phyloP scores from a whole-genome alignment of 2,888 invertebrate species.

The Drosophila monieri region DNA sequence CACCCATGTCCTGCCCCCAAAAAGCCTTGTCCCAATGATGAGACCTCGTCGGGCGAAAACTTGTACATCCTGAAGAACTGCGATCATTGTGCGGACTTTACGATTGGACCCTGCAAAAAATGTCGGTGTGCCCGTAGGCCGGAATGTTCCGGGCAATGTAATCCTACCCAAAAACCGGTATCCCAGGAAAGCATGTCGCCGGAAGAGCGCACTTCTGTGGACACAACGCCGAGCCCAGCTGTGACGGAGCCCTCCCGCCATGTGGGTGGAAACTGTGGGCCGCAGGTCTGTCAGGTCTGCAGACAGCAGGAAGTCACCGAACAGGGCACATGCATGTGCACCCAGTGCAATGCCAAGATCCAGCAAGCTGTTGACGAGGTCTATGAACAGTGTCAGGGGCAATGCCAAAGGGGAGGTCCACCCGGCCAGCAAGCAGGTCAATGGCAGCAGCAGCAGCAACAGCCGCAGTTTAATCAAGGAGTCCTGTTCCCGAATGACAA shows the following conservation, averaged over 20 bases:
- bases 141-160: background rate
- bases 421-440: background rate
- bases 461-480: background rate
- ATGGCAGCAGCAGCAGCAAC: background rate
- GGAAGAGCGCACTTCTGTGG: background rate
- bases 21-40: slow-evolving; percentile 2
- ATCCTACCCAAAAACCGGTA: background rate
- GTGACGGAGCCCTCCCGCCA: background rate
- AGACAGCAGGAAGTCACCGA: background rate
- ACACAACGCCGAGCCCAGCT: background rate
- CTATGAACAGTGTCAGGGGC: slow-evolving; percentile 11
- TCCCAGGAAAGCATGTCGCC: background rate
- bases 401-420: background rate
- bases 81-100: slow-evolving; percentile 27
- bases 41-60: slow-evolving; percentile 3
- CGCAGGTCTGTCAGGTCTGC: slow-evolving; percentile 46
- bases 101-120: slow-evolving; percentile 8
- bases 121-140: background rate
- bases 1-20: background rate
- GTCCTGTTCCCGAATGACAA: background rate
- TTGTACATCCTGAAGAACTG: slow-evolving; percentile 40
- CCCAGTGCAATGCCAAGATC: slow-evolving; percentile 32
- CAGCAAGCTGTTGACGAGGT: slow-evolving; percentile 19
- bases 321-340: slow-evolving; percentile 35
- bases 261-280: slow-evolving; percentile 5